Evolutionary conservation across 1,140 invertebrate genomes (phyloP), one percentile per base, ranked within the genome.

Genomic region (Procambarus clarkii): DNA sequence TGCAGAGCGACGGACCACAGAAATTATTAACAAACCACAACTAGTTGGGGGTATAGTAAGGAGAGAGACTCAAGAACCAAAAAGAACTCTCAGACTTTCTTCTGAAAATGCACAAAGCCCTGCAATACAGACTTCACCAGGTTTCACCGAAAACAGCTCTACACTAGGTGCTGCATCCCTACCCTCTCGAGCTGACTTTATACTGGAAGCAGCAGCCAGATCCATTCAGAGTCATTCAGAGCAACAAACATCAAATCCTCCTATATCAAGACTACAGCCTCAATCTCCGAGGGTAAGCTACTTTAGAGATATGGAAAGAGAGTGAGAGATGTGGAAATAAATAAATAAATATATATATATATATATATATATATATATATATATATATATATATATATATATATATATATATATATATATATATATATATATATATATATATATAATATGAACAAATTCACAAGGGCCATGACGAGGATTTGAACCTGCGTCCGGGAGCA

Each of bases 11-110:
- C 18, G 45, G 4, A 21, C 69, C 83, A 86, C 83, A 46, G 71
- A 34, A 44, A n/a, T 86, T 13, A 54, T 86, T 21, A 7, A 9
- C 3, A 46, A 54, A 2, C 76, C 46, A 24, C 15, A 74, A 18
- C 48, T 34, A 50, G 74, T 50, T 34, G 54, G 77, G 45, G 79
- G 76, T 78, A 69, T 74, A 80, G 77, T 86, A 79, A 44, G 58
- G 48, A 11, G 79, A 45, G 45, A 79, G 50, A 58, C 71, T 34
- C 58, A 48, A 34, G 81, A 86, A 58, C 69, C 81, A 18, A 3
- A 58, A 7, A n/a, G 44, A 71, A 45, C 21, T n/a, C 45, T 69
- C 2, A 24, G n/a, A 54, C 15, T 11, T 8, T 48, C 69, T 4
- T 44, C 8, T 74, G 24, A 74, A 34, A 74, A 0, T 34, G 24